Evolutionary conservation across 2,797 vertebrate genomes (phyloP).

Genomic region (Psittacula derbiana): DNA sequence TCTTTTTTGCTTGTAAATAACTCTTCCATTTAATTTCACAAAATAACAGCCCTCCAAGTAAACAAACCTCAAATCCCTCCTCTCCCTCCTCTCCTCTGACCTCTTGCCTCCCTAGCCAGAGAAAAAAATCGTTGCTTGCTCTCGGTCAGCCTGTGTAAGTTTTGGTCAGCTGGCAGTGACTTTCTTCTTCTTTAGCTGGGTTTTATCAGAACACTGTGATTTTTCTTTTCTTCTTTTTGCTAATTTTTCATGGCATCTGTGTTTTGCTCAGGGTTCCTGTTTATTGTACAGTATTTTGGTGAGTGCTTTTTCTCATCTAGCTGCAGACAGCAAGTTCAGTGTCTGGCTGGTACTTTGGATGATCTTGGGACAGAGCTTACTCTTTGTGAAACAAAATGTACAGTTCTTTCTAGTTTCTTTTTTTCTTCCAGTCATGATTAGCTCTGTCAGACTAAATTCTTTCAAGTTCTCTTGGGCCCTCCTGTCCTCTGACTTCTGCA

Average conservation of each 20-base stretch:
- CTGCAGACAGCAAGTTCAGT: background rate
- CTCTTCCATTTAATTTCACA: background rate
- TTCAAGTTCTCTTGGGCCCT: background rate
- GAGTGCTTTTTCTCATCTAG: background rate
- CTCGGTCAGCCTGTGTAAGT: background rate
- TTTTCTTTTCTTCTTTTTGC: background rate
- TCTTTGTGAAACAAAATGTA: slow-evolving; percentile 10
- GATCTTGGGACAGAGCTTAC: background rate
- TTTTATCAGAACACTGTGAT: background rate
- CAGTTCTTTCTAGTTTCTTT: background rate
- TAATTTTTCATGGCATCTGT: background rate
- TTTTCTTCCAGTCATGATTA: background rate
- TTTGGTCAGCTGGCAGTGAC: background rate
- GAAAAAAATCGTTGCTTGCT: background rate
- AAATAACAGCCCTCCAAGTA: background rate
- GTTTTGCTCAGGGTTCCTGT: background rate
- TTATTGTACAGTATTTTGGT: background rate
- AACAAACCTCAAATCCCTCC: slow-evolving; percentile 3
- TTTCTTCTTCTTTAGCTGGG: background rate
- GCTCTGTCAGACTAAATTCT: background rate
- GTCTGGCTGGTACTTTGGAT: background rate
- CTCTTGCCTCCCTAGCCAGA: background rate
- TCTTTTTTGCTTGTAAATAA: background rate
- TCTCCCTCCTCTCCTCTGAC: background rate
- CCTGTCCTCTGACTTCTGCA: background rate